Percentiles rank a stretch among this genome's conserved stretches.
These are phyloP conservation scores for Loriculus beryllinus DNA, from an alignment of 2,797 vertebrate genomes.

Conservation along the genomic window DNA sequence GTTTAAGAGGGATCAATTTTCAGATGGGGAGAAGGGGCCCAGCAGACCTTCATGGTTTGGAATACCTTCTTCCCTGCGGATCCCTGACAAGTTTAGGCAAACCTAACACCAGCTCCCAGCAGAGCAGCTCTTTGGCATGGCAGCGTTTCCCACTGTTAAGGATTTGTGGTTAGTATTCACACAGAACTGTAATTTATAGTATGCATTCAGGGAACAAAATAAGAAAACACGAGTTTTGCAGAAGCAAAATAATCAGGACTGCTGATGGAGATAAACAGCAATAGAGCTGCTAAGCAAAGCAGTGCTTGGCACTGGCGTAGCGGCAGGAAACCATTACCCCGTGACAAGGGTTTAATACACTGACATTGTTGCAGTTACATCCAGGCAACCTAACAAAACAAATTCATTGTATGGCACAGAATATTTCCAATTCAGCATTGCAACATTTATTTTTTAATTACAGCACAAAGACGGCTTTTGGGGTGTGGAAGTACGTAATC, in stretches of 20 bases:
- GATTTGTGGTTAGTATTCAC: conserved; percentile 19
- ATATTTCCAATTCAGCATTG: conserved; percentile 37
- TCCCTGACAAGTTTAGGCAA: not conserved
- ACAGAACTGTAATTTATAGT: conserved; percentile 11
- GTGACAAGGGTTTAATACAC: not conserved
- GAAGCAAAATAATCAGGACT: conserved; percentile 38
- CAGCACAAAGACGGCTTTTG: conserved; percentile 4
- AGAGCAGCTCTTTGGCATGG: not conserved
- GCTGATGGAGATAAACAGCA: conserved; percentile 26
- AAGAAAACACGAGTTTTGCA: not conserved
- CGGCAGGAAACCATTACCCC: conserved; percentile 10
- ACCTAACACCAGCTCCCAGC: not conserved
- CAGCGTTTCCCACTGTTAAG: not conserved
- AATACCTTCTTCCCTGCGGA: not conserved
- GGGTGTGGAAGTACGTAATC: conserved; percentile 49
- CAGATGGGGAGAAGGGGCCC: conserved; percentile 29
- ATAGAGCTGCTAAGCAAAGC: conserved; percentile 14
- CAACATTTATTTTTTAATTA: conserved; percentile 63
- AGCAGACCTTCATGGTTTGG: not conserved
- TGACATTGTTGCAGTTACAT: conserved; percentile 8
- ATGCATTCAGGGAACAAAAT: not conserved
- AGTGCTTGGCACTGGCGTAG: not conserved
- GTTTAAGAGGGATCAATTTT: conserved; percentile 73
- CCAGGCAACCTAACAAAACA: conserved; percentile 59
- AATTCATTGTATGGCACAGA: not conserved